Base-by-base conservation (phyloP, 2,888 invertebrate genomes). In the Hesperia comma region DNA sequence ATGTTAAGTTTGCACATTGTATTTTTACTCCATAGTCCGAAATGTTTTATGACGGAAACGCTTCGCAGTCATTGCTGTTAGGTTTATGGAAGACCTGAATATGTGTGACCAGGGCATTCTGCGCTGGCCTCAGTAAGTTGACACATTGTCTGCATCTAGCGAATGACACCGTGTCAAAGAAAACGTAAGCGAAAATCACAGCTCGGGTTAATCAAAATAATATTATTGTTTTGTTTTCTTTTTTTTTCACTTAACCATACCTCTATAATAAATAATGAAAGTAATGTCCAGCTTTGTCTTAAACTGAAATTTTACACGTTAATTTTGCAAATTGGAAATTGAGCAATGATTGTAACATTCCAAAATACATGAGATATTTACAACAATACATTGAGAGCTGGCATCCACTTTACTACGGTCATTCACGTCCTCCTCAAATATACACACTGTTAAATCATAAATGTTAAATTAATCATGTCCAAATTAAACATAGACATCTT, bases 121-220 rank as follows among this genome's bases (percentile, higher is more conserved):
- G 5, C 46, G 21, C 54, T 37, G 46, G 54, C 10, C 37, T 21
- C 21, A 21, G 17, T 21, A 46, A 43, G 21, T 54, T 7, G 19
- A 67, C 49, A 46, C 17, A 46, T n/a, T 40, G 49, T 26, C 37
- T 37, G 32, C 55, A 26, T 56, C 21, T 55, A 15, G 60, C 43
- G 26, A 67, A 61, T 71, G 72, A 72, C 74, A 72, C 73, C 74
- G 75, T 71, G 73, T 76, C 70, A 74, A 85, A 81, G 87, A 82
- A 85, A 78, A 85, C 82, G 90, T 88, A 89, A 88, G 87, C 88
- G 90, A 91, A 90, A 92, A 92, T 92, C 92, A 92, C 92, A 92
- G 92, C 92, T 92, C 92, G 89, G 87, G 90, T 90, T 91, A 88
- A 86, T 90, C 90, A 91, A 91, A 87, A 86, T 89, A 87, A 85